Evolutionary conservation across 2,113 vertebrate genomes (phyloP).

Genomic region (Seriola aureovittata): DNA sequence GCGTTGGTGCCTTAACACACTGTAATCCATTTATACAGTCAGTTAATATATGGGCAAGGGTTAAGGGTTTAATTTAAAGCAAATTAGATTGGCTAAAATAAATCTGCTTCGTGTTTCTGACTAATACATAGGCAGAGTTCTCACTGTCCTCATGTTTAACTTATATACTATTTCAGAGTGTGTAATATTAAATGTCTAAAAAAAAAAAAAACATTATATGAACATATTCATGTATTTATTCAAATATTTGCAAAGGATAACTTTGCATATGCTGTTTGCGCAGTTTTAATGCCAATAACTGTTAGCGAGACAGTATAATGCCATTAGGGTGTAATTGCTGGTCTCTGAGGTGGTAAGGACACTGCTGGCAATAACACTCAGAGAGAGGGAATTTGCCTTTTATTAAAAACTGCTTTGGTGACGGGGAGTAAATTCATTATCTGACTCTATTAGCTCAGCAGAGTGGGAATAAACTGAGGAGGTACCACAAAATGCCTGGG

Average conservation of each 20-base stretch:
- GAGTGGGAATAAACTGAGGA: conserved; percentile 69
- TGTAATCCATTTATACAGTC: conserved; percentile 78
- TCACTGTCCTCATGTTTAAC: conserved; percentile 24
- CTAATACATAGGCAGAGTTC: conserved; percentile 30
- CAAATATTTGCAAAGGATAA: conserved; percentile 55
- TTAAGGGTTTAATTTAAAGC: conserved; percentile 77
- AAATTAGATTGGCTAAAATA: conserved; percentile 72
- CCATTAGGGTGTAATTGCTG: conserved; percentile 70
- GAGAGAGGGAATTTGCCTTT: conserved; percentile 71
- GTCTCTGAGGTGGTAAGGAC: conserved; percentile 75
- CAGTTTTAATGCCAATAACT: conserved; percentile 73
- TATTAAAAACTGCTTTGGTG: conserved; percentile 84
- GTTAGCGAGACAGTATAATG: conserved; percentile 70
- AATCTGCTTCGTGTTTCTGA: conserved; percentile 58
- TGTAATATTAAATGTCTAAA: conserved; percentile 25
- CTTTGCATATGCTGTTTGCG: conserved; percentile 60
- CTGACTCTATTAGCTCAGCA: conserved; percentile 75
- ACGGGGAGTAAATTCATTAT: conserved; percentile 84
- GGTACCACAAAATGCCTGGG: conserved; percentile 36
- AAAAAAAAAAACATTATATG: conserved; percentile 40
- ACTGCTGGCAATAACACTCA: conserved; percentile 79
- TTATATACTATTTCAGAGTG: conserved; percentile 24
- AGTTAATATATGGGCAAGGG: conserved; percentile 67
- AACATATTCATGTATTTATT: conserved; percentile 56
- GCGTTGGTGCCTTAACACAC: conserved; percentile 63